Evolutionary conservation across 2,113 vertebrate species (phyloP).

Genomic region (Monopterus albus): DNA sequence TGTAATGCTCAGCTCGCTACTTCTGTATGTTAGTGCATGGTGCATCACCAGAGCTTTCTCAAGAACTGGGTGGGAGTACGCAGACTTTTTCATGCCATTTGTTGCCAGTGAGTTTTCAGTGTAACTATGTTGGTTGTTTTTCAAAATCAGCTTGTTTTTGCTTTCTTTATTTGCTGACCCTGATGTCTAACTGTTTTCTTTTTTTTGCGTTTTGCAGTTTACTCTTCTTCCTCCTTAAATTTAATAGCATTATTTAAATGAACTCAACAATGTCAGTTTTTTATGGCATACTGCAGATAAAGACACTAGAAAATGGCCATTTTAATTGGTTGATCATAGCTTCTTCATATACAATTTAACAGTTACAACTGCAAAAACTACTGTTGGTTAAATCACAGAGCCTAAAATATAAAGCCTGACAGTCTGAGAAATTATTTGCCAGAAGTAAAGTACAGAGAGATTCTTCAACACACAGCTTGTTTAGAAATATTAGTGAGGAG

Average conservation of each 20-base stretch:
- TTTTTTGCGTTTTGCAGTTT: constrained; percentile 5
- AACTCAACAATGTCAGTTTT: constrained; percentile 12
- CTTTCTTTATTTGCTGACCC: too few species aligned
- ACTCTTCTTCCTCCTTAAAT: constrained; percentile 5
- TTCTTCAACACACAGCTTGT: constrained; percentile 43
- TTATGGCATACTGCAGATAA: not conserved
- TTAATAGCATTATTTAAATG: too few species aligned
- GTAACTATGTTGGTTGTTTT: constrained; percentile 5
- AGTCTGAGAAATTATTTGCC: constrained; percentile 33
- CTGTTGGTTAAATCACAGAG: not conserved
- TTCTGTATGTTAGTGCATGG: constrained; percentile 49
- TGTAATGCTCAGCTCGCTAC: constrained; percentile 56
- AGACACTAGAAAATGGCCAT: constrained; percentile 24
- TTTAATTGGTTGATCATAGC: constrained; percentile 20
- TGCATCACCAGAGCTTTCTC: constrained; percentile 32
- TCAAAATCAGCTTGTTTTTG: constrained; percentile 1
- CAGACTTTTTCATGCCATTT: not conserved
- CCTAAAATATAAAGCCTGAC: constrained; percentile 38
- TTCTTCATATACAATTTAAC: constrained; percentile 17
- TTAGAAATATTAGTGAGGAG: constrained; percentile 49
- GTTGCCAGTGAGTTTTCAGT: not conserved
- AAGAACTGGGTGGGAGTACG: constrained; percentile 17
- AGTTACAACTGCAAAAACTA: constrained; percentile 30
- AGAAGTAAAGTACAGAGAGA: constrained; percentile 50
- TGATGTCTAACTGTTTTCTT: too few species aligned